phyloP scores from a whole-genome alignment of 1,140 invertebrate species.

The Pentalonia nigronervosa region DNA sequence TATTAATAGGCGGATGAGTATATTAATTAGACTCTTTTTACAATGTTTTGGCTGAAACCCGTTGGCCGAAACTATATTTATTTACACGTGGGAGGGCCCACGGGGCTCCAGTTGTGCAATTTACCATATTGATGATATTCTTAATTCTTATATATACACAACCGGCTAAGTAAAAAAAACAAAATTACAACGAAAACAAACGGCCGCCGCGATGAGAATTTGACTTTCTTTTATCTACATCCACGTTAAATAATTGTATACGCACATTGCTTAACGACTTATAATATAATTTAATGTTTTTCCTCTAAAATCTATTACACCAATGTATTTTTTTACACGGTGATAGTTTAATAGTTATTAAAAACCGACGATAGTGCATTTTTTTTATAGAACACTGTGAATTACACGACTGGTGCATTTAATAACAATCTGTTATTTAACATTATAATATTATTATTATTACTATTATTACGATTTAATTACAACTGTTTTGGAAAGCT shows the following conservation, averaged over 20 bases:
- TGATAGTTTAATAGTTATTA: not conserved
- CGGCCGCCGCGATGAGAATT: not conserved
- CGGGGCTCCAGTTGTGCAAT: not conserved
- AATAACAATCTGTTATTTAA: not conserved
- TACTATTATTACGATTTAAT: not conserved
- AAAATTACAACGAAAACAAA: not conserved
- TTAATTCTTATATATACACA: not conserved
- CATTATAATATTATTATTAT: not conserved
- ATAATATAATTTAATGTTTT: not conserved
- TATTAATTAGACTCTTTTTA: not conserved
- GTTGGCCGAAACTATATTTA: not conserved
- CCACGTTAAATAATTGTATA: not conserved
- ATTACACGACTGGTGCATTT: not conserved
- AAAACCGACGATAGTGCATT: not conserved
- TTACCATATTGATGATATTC: not conserved
- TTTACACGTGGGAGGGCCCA: not conserved
- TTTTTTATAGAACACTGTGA: not conserved
- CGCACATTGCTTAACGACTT: not conserved
- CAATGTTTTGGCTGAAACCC: not conserved
- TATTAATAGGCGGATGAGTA: not conserved
- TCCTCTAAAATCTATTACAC: not conserved
- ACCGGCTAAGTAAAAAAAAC: not conserved
- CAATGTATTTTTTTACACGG: not conserved
- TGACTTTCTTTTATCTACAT: not conserved
- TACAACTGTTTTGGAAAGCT: not conserved